phyloP scores from a whole-genome alignment of 2,888 invertebrate genomes.

The Rhingia campestris region DNA sequence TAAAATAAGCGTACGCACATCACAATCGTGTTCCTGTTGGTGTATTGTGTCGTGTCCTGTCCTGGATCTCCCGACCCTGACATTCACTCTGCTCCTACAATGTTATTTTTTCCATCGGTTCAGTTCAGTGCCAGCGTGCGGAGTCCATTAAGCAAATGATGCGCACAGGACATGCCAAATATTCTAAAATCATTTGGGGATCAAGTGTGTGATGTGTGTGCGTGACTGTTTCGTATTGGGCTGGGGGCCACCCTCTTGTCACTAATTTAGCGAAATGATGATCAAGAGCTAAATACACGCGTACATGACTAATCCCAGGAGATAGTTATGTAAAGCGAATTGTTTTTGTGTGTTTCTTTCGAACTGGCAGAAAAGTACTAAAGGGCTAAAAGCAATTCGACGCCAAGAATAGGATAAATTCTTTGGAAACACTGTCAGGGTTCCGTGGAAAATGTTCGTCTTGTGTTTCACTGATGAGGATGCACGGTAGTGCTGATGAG shows the following conservation, averaged over 20 bases:
- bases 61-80: slow-evolving; percentile 45
- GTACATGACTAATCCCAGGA: slow-evolving; percentile 50
- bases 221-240: neutral
- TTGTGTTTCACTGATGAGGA: slow-evolving; percentile 37
- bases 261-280: slow-evolving; percentile 18
- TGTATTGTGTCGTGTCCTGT: slow-evolving; percentile 8
- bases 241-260: slow-evolving; percentile 11
- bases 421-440: slow-evolving; percentile 58
- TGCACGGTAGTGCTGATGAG: slow-evolving; percentile 52
- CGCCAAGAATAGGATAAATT: slow-evolving; percentile 71
- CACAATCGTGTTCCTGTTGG: slow-evolving; percentile 48
- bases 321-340: slow-evolving; percentile 35
- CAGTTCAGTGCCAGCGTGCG: slow-evolving; percentile 2
- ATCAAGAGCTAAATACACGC: slow-evolving; percentile 27
- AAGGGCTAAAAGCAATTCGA: slow-evolving; percentile 32
- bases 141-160: slow-evolving; percentile 65
- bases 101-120: neutral
- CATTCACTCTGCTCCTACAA: neutral
- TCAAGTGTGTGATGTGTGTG: slow-evolving; percentile 39
- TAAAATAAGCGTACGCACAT: slow-evolving; percentile 66
- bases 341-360: neutral
- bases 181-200: slow-evolving; percentile 50
- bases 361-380: neutral
- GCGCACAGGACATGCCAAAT: slow-evolving; percentile 63
- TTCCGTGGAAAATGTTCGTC: slow-evolving; percentile 62